Evolutionary conservation across 2,113 vertebrate genomes (phyloP).

Genomic region (Oreochromis spilurus): DNA sequence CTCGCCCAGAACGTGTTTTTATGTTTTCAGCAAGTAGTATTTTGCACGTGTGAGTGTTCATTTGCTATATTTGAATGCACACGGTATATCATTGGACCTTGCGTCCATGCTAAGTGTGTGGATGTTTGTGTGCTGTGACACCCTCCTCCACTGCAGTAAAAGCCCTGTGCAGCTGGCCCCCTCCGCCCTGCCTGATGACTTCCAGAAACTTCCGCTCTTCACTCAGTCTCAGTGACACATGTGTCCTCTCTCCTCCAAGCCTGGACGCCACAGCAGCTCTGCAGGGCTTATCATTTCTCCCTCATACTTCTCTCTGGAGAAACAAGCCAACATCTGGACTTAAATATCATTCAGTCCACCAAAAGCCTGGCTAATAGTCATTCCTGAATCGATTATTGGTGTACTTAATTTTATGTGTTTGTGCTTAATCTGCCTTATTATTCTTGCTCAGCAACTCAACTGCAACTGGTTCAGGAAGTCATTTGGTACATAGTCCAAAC

Average conservation of each 20-base stretch:
- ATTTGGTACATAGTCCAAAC: no score
- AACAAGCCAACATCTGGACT: neutral
- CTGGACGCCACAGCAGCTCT: neutral
- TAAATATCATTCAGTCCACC: neutral
- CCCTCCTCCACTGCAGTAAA: constrained; percentile 3
- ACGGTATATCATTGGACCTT: neutral
- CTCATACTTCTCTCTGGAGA: neutral
- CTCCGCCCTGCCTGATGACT: constrained; percentile 33
- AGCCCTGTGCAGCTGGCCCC: neutral
- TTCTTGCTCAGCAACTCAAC: neutral
- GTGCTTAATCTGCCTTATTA: neutral
- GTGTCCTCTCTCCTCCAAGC: constrained; percentile 22
- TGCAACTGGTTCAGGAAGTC: neutral
- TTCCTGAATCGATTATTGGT: neutral
- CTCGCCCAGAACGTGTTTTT: neutral
- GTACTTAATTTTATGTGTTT: neutral
- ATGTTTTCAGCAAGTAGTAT: neutral
- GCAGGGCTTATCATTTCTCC: neutral
- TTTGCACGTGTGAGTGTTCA: neutral
- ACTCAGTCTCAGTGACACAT: constrained; percentile 22
- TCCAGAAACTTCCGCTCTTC: constrained; percentile 58
- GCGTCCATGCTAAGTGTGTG: neutral
- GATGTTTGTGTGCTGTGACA: neutral
- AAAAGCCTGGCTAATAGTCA: neutral
- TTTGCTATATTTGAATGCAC: neutral